Conservation (phyloP, 1,140 invertebrate genomes). For the Oryzaephilus surinamensis region DNA sequence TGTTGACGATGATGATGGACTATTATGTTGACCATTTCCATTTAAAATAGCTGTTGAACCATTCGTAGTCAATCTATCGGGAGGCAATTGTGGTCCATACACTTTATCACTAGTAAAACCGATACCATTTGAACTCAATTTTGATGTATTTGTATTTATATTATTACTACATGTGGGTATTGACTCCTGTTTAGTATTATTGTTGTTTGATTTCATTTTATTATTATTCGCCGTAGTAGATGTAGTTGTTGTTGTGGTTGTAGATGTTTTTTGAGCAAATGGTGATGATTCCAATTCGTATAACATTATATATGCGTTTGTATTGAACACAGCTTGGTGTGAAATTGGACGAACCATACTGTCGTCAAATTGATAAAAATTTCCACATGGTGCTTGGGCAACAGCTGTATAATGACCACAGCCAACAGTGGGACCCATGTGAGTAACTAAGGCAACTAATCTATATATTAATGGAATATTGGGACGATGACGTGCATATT, state of each 20-base stretch:
- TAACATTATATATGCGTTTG: constrained; percentile 83
- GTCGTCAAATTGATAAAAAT: constrained; percentile 83
- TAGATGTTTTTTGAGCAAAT: constrained; percentile 20
- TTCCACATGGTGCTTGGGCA: constrained; percentile 67
- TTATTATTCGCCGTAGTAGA: constrained; percentile 26
- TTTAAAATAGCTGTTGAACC: constrained; percentile 9
- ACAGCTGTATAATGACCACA: constrained; percentile 97
- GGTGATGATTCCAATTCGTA: constrained; percentile 60
- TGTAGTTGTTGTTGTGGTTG: constrained; percentile 16
- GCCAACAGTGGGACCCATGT: constrained; percentile 88
- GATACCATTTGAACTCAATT: constrained; percentile 15
- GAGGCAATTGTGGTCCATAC: constrained; percentile 31
- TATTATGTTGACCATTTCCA: constrained; percentile 14
- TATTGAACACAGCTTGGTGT: constrained; percentile 60
- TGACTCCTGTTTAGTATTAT: constrained; percentile 1
- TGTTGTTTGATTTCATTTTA: constrained; percentile 6
- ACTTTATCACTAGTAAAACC: constrained; percentile 28
- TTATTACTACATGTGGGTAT: constrained; percentile 8
- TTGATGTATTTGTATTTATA: constrained; percentile 3
- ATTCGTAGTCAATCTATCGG: constrained; percentile 12
- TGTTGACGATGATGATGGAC: too few species aligned
- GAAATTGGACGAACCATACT: constrained; percentile 59
- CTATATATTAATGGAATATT: constrained; percentile 61
- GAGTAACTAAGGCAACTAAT: constrained; percentile 87
- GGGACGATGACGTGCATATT: constrained; percentile 40